Base-by-base conservation (phyloP, 2,888 invertebrate species). In the Tetrapedia diversipes region DNA sequence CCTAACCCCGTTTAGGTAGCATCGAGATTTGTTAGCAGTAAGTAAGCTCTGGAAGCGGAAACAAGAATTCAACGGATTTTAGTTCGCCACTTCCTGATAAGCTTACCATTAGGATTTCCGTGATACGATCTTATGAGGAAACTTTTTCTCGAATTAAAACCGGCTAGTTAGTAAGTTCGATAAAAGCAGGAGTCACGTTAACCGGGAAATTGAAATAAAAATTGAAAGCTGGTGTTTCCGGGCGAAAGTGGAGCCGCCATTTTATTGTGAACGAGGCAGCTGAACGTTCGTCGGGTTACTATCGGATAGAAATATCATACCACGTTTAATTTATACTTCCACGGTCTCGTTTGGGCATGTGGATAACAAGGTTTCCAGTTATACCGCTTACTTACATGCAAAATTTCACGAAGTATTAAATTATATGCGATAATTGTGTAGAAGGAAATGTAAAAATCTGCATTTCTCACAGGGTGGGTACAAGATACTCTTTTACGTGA, bases 121-220 rank as follows among this genome's bases (percentile, higher is more conserved):
- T 16, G 75, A 75, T 75, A 75, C 59, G 73, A 65, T 75, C 75
- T 75, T 65, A 43, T 47, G 65, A 60, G 65, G 47, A 65, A 72
- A 75, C 60, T 75, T 75, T 75, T 72, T 72, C 74, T 54, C 65
- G 53, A 54, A 72, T 75, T 72, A 72, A 75, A 75, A 72, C 41
- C 51, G 43, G n/a, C 59, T 65, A 34, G 53, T 65, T 54, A 49
- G 39, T 59, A 34, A 65, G 39, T 61, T 43, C 56, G 73, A 37
- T 37, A 61, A 57, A 57, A 63, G 43, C 71, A 27, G 53, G 53
- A 53, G 45, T 64, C 74, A 45, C 53, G 64, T 43, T 64, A 71
- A 74, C 64, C 27, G 73, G 37, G 60, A 49, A 41, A 72, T 54
- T 41, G 72, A 24, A 65, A 54, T 47, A 41, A 72, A 59, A 63